phyloP scores from a whole-genome alignment of 2,888 invertebrate species.

The Parascotia fuliginaria region DNA sequence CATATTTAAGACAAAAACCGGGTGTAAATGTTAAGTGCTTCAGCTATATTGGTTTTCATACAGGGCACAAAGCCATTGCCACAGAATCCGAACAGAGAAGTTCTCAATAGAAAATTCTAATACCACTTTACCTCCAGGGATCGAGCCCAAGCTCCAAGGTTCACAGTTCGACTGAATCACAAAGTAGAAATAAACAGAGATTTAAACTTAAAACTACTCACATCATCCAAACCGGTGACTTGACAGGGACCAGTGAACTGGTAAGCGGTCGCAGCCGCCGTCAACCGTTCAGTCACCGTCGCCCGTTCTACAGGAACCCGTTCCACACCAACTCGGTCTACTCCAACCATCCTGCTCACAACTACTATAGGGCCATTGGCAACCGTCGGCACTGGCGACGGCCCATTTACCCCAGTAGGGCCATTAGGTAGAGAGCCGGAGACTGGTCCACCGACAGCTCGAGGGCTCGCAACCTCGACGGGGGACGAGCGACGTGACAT shows the following conservation, averaged over 20 bases:
- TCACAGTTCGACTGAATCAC: too few species aligned
- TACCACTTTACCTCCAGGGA: too few species aligned
- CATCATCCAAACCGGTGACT: constrained; percentile 59
- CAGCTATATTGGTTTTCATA: too few species aligned
- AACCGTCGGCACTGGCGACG: constrained; percentile 3
- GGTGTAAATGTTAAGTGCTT: too few species aligned
- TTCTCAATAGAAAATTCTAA: too few species aligned
- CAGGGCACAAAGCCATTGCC: too few species aligned
- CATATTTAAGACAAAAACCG: too few species aligned
- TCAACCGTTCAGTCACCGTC: constrained; percentile 38
- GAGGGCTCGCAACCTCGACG: constrained; percentile 23
- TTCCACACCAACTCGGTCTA: constrained; percentile 45
- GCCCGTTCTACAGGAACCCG: constrained; percentile 36
- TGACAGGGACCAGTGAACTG: constrained; percentile 14
- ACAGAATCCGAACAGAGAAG: too few species aligned
- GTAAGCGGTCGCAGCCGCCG: constrained; percentile 23
- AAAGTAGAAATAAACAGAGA: too few species aligned
- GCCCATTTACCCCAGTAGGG: not conserved
- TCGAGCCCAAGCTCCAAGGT: too few species aligned
- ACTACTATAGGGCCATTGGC: not conserved
- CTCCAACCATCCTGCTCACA: too few species aligned
- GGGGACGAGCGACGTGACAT: constrained; percentile 28
- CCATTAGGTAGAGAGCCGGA: constrained; percentile 3
- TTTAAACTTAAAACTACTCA: constrained; percentile 54
- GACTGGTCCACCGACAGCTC: constrained; percentile 36